Conservation (phyloP, 1,140 invertebrate genomes). For the Leucophenga varia region DNA sequence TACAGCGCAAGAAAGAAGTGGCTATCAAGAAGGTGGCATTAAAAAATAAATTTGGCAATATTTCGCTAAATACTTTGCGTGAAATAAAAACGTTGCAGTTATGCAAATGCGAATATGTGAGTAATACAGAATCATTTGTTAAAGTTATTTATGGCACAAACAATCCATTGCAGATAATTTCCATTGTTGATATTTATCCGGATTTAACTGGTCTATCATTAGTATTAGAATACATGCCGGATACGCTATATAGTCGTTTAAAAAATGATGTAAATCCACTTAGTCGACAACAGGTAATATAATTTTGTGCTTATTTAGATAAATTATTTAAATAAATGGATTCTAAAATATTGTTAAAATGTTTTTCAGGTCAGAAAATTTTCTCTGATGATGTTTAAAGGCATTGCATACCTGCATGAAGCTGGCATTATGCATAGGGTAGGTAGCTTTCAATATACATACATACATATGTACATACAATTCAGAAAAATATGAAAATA, state of each 20-base stretch:
- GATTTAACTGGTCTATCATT: conserved; percentile 85
- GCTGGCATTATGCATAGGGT: conserved; percentile 92
- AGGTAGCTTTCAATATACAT: conserved; percentile 40
- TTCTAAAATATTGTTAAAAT: too few relatives aligned
- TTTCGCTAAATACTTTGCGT: conserved; percentile 81
- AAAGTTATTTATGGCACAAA: too few relatives aligned
- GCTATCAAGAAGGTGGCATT: conserved; percentile 84
- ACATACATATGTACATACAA: too few relatives aligned
- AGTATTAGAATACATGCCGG: conserved; percentile 92
- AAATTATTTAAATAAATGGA: too few relatives aligned
- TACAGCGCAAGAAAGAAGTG: conserved; percentile 68
- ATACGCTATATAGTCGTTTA: conserved; percentile 85
- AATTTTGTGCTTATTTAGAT: too few relatives aligned
- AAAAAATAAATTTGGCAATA: conserved; percentile 75
- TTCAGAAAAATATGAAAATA: too few relatives aligned
- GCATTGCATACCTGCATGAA: conserved; percentile 85
- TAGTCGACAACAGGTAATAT: conserved; percentile 70
- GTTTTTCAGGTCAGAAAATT: conserved; percentile 91
- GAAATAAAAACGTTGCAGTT: conserved; percentile 94
- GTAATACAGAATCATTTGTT: conserved; percentile 50
- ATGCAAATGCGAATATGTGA: conserved; percentile 86
- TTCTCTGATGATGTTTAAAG: conserved; percentile 87
- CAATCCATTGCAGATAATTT: conserved; percentile 72
- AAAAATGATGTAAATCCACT: conserved; percentile 74
- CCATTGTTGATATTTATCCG: conserved; percentile 87